Conservation (phyloP, 2,113 vertebrate genomes). For the Montifringilla adamsi region DNA sequence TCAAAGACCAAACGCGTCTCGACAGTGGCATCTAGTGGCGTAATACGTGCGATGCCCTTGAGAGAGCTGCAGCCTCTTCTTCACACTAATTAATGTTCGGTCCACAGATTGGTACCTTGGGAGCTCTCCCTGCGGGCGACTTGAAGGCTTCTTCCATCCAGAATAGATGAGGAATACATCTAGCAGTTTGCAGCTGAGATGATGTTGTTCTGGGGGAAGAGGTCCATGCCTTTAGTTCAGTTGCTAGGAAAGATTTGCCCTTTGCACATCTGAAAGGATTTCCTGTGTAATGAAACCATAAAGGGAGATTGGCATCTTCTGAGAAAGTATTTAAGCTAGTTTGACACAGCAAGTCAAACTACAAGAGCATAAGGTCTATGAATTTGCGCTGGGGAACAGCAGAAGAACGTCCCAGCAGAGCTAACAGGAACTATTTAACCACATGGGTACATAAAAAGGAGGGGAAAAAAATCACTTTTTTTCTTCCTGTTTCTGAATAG, state of each 20-base stretch:
- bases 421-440: background rate
- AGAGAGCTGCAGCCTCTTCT: too few species aligned
- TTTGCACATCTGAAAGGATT: background rate
- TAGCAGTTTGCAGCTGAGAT: background rate
- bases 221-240: background rate
- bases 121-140: background rate
- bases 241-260: background rate
- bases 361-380: background rate
- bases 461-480: background rate
- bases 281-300: background rate
- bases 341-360: background rate
- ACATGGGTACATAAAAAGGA: background rate
- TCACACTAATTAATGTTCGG: background rate
- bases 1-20: constrained; percentile 21
- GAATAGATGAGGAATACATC: background rate
- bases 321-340: background rate
- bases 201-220: background rate
- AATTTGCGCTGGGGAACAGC: background rate
- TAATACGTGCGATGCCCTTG: background rate
- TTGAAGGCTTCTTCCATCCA: background rate
- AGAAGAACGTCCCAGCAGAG: background rate
- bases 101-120: background rate
- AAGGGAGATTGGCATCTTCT: background rate
- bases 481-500: background rate
- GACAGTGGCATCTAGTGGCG: constrained; percentile 70